Evolutionary conservation across 2,888 invertebrate genomes (phyloP).

Genomic region (Dolichopus griseipennis): DNA sequence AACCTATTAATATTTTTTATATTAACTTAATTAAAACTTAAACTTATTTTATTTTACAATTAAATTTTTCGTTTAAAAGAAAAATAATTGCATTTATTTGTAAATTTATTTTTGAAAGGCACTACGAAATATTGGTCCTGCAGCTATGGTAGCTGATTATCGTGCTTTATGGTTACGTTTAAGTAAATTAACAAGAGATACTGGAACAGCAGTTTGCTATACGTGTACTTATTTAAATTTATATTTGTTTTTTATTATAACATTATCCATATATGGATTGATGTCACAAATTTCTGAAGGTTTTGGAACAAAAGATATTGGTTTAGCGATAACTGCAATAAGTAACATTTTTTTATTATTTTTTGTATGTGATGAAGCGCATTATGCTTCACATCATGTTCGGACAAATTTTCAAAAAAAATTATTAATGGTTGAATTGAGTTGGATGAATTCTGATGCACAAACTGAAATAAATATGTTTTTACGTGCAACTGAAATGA

Average conservation of each 20-base stretch:
- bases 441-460: conserved; percentile 68
- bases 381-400: conserved; percentile 63
- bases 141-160: conserved; percentile 60
- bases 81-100: neutral
- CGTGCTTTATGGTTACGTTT: conserved; percentile 61
- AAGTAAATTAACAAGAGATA: conserved; percentile 57
- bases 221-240: conserved; percentile 59
- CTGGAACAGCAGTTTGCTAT: conserved; percentile 59
- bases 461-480: conserved; percentile 72
- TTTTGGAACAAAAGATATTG: conserved; percentile 63
- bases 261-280: conserved; percentile 64
- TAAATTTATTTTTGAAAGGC: conserved; percentile 40
- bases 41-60: no score
- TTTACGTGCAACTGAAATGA: conserved; percentile 65
- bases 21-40: no score
- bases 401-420: conserved; percentile 66
- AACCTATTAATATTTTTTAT: no score
- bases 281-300: conserved; percentile 65
- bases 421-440: conserved; percentile 59
- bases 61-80: no score
- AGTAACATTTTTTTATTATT: conserved; percentile 59
- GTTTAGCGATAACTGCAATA: conserved; percentile 56
- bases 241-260: conserved; percentile 63
- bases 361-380: conserved; percentile 65
- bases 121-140: conserved; percentile 58